Evolutionary conservation across 1,140 invertebrate species (phyloP).

Genomic region (Saccostrea glomerata): DNA sequence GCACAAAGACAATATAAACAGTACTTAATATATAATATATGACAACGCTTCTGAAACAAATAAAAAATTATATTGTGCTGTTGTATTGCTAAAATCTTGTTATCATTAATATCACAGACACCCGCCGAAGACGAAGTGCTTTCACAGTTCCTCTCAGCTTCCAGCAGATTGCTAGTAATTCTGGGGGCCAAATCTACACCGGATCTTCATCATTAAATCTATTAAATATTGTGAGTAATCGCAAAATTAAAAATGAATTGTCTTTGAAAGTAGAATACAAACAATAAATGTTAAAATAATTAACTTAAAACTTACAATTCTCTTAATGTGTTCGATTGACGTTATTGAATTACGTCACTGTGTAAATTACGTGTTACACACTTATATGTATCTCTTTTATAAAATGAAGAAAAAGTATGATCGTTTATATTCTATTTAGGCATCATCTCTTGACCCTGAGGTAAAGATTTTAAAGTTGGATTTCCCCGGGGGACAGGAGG

Average conservation of each 20-base stretch:
- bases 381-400: not conserved
- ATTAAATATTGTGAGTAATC: not conserved
- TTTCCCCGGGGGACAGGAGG: not conserved
- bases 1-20: too few species aligned
- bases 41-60: too few species aligned
- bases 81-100: too few species aligned
- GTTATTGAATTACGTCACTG: too few species aligned
- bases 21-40: too few species aligned
- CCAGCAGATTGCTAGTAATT: not conserved
- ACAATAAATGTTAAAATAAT: not conserved
- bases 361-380: too few species aligned
- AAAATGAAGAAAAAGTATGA: not conserved
- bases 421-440: not conserved
- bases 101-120: not conserved
- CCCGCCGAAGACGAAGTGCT: not conserved
- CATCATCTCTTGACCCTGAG: not conserved
- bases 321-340: too few species aligned
- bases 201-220: not conserved
- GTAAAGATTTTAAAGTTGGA: not conserved
- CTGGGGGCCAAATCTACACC: slow-evolving; percentile 5
- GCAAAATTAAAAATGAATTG: not conserved
- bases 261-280: not conserved
- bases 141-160: slow-evolving; percentile 1
- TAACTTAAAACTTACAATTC: too few species aligned
- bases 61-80: too few species aligned